A percentile compares a stretch with the other conserved stretches of the same genome.
phyloP scores from a whole-genome alignment of 2,113 vertebrate genomes.

The Tapirus terrestris region DNA sequence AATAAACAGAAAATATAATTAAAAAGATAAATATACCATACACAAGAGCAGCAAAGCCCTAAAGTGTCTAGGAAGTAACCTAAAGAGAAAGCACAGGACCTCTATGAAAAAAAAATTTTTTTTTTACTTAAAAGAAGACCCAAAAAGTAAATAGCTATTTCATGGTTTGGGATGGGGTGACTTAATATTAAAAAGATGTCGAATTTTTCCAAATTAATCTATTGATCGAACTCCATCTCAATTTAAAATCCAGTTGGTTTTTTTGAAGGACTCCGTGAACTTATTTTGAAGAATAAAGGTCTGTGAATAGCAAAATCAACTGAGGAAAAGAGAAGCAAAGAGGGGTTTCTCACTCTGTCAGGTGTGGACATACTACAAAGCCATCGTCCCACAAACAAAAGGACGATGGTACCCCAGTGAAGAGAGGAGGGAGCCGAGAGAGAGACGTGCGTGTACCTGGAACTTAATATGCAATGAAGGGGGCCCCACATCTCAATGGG shows the following conservation, averaged over 20 bases:
- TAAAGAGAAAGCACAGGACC: neutral
- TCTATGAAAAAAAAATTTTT: neutral
- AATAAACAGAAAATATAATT: neutral
- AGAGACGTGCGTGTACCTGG: neutral
- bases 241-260: neutral
- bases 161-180: neutral
- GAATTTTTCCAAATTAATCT: neutral
- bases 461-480: neutral
- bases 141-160: neutral
- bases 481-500: neutral
- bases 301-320: neutral
- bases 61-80: neutral
- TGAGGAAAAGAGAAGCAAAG: neutral
- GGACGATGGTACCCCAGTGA: neutral
- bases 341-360: no score
- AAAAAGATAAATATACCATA: neutral
- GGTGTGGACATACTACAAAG: fast-evolving
- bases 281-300: neutral
- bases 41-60: neutral
- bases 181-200: neutral
- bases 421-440: neutral
- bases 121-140: neutral
- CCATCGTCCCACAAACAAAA: no score
- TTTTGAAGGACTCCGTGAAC: neutral
- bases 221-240: neutral